phyloP scores from a whole-genome alignment of 1,140 invertebrate genomes.

The Pinna nobilis region DNA sequence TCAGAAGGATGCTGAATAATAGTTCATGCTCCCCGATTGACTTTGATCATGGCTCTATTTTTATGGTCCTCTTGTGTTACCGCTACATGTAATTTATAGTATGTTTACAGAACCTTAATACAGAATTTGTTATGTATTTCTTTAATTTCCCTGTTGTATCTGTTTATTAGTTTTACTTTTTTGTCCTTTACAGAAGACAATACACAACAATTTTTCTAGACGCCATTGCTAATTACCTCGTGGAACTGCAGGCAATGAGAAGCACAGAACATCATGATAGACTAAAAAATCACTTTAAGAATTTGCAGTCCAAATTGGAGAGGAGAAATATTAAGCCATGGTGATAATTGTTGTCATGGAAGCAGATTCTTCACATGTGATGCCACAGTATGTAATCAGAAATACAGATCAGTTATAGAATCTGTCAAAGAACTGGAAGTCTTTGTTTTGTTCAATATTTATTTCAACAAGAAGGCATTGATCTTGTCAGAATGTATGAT shows the following conservation, averaged over 20 bases:
- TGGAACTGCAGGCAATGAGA: slow-evolving; percentile 73
- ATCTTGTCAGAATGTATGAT: too few species aligned
- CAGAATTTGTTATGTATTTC: not conserved
- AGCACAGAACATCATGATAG: slow-evolving; percentile 51
- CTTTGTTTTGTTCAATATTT: too few species aligned
- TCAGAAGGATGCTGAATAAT: not conserved
- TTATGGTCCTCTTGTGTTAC: not conserved
- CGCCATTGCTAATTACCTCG: slow-evolving; percentile 70
- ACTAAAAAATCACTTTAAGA: slow-evolving; percentile 63
- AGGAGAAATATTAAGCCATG: too few species aligned
- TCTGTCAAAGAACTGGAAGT: too few species aligned
- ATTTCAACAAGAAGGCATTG: too few species aligned
- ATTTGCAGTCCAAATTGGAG: slow-evolving; percentile 68
- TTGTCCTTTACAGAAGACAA: slow-evolving; percentile 59
- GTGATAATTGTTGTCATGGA: too few species aligned
- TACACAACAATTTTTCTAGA: slow-evolving; percentile 71
- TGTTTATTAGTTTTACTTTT: slow-evolving; percentile 11
- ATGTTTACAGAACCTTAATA: not conserved
- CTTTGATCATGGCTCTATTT: not conserved
- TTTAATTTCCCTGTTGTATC: too few species aligned
- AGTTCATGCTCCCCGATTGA: not conserved
- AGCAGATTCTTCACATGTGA: too few species aligned
- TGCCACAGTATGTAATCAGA: too few species aligned
- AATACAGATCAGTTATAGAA: too few species aligned
- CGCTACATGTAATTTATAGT: not conserved